A percentile compares a stretch with the other conserved stretches of the same genome.
phyloP scores from a whole-genome alignment of 2,113 vertebrate genomes.

The Spea bombifrons region DNA sequence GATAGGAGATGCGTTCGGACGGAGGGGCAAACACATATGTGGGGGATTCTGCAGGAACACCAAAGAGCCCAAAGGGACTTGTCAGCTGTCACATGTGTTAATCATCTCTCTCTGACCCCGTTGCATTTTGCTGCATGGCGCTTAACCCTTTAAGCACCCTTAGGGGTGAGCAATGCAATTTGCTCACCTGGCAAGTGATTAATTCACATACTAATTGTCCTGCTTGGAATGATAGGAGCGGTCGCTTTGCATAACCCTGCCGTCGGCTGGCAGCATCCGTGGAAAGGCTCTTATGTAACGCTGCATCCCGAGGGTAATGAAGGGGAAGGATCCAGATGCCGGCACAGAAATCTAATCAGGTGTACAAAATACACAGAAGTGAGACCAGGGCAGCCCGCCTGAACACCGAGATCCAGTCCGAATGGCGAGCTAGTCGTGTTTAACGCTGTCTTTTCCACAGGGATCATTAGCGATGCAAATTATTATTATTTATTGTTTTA shows the following conservation, averaged over 20 bases:
- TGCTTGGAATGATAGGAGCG: background rate
- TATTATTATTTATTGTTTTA: no score
- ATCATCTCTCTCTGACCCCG: no score
- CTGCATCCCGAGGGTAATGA: slow-evolving; percentile 23
- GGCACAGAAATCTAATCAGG: slow-evolving; percentile 32
- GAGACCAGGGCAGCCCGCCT: background rate
- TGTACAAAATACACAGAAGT: slow-evolving; percentile 14
- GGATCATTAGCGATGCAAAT: no score
- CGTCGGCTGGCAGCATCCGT: slow-evolving; percentile 20
- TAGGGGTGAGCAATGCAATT: no score
- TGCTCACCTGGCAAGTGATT: background rate
- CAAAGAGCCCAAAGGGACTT: no score
- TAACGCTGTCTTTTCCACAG: background rate
- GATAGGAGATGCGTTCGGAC: no score
- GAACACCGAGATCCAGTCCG: background rate
- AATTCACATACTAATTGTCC: background rate
- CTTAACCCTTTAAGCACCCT: no score
- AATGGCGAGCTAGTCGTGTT: background rate
- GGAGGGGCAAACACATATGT: no score
- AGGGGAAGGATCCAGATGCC: slow-evolving; percentile 37
- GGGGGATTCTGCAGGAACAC: no score
- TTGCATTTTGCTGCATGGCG: no score
- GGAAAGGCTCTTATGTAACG: slow-evolving; percentile 22
- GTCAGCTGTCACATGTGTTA: no score
- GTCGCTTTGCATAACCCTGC: background rate